Evolutionary conservation across 2,797 vertebrate genomes (phyloP), one percentile per base, ranked within the genome.

Genomic region (Molothrus aeneus): DNA sequence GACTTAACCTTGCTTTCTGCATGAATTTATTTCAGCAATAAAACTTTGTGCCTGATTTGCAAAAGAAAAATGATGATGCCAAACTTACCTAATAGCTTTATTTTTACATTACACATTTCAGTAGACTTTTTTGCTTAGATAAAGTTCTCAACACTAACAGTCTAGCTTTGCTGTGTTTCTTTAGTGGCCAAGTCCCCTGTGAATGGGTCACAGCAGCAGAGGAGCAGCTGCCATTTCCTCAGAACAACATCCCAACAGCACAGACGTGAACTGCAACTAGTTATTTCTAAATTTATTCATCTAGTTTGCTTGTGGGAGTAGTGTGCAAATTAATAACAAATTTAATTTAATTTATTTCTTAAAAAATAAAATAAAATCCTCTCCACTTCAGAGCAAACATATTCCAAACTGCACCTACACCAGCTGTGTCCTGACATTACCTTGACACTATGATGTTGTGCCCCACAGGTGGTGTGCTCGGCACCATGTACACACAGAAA

Each of bases 1-100:
- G 48, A 75, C 77, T 64, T 78, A 59, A 79, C 45, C 73, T 86
- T 92, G 54, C 31, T 53, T 96, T 73, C 80, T 84, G 73, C n/a
- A 69, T 38, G 72, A 31, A 83, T 95, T 96, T 90, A 87, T 89
- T 94, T 94, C 59, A 48, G 54, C 65, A 88, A n/a, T 71, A 74
- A 85, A 80, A 90, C 36, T 40, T 70, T 64, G 34, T 54, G 32
- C 40, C 42, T 60, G 79, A 92, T 50, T 47, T 40, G 25, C 54
- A 63, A 86, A 87, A 73, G 80, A 88, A 94, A 79, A 70, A 65
- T 6, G 7, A 60, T 12, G 24, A 50, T n/a, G 40, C 9, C 14
- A 36, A 31, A 38, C 20, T 36, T 51, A 53, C 69, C 40, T 86
- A 72, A 77, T 51, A 80, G 68, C 31, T 79, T 73, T 88, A 79